phyloP scores from a whole-genome alignment of 1,140 invertebrate genomes.

The Tigriopus japonicus region DNA sequence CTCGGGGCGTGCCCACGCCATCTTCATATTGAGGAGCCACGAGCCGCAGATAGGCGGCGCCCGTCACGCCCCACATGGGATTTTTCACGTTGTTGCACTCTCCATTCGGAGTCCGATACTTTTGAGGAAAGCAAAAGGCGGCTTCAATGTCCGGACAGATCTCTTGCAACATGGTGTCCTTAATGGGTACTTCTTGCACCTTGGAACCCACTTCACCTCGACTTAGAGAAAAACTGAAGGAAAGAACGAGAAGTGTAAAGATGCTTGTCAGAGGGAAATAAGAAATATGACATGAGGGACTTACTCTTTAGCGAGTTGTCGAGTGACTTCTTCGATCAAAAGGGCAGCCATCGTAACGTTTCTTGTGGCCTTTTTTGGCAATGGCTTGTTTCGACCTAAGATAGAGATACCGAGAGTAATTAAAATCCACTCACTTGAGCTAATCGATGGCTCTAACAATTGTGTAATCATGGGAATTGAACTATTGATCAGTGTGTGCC shows the following conservation, averaged over 20 bases:
- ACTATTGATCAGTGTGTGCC: too few relatives aligned
- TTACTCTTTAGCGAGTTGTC: slow-evolving; percentile 6
- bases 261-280: neutral
- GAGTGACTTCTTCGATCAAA: slow-evolving; percentile 11
- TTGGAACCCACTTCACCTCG: neutral
- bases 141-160: slow-evolving; percentile 8
- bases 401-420: neutral
- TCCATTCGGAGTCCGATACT: slow-evolving; percentile 39
- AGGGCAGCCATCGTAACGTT: slow-evolving; percentile 11
- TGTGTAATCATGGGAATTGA: neutral
- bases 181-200: neutral
- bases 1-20: slow-evolving; percentile 22
- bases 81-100: slow-evolving; percentile 87
- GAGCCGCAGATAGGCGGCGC: slow-evolving; percentile 51
- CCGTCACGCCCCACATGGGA: slow-evolving; percentile 58
- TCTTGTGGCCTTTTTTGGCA: slow-evolving; percentile 11
- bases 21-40: slow-evolving; percentile 59
- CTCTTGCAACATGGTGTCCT: slow-evolving; percentile 12
- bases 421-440: neutral
- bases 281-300: neutral
- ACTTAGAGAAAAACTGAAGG: neutral
- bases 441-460: neutral
- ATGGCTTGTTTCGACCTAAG: neutral
- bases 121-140: slow-evolving; percentile 11
- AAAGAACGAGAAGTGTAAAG: neutral